Base-by-base conservation (phyloP, 2,113 vertebrate species). In the Ictidomys tridecemlineatus region DNA sequence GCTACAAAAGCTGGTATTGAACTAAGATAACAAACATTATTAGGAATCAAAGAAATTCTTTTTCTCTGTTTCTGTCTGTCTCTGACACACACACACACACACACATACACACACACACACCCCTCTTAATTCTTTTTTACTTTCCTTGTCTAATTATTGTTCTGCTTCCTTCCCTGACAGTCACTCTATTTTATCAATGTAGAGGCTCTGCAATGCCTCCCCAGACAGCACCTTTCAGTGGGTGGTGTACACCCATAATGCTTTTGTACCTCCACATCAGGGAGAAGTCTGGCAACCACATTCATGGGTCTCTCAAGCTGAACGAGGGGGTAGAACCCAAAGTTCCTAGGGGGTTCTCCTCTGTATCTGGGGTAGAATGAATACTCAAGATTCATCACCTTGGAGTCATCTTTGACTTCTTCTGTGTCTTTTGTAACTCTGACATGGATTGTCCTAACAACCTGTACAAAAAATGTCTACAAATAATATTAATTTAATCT, bases 271-370 rank as follows among this genome's bases (percentile, higher is more conserved):
- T 92, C 24, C 5, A 8, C 4, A 56, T 1, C 16, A 39, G 67
- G n/a, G 22, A 72, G 69, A 77, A 42, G 2, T 18, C 34, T 45
- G 37, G 22, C 14, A 65, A 18, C 7, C 2, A 12, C 6, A 30
- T 13, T 42, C 39, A 6, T 3, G 7, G 3, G 18, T 14, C 28
- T 26, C 7, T 92, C 8, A 0, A 1, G 10, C 5, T 48, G 45
- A 34, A 93, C 5, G 0, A 1, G 8, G 12, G 26, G 8, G 16
- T 56, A 16, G 20, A 77, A 51, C 37, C 3, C 26, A 45, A n/a
- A 48, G 2, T 22, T 67, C 13, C 16, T 24, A 26, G 3, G 14
- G 9, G 12, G 28, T 58, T 65, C 26, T 17, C 7, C 53, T 56
- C 30, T 58, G 7, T 18, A 45, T 10, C 37, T 63, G 14, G 4